A percentile compares a stretch with the other conserved stretches of the same genome.
These are phyloP conservation scores for Danio rerio DNA, from an alignment of 2,113 vertebrate species.

Conservation along the genomic window DNA sequence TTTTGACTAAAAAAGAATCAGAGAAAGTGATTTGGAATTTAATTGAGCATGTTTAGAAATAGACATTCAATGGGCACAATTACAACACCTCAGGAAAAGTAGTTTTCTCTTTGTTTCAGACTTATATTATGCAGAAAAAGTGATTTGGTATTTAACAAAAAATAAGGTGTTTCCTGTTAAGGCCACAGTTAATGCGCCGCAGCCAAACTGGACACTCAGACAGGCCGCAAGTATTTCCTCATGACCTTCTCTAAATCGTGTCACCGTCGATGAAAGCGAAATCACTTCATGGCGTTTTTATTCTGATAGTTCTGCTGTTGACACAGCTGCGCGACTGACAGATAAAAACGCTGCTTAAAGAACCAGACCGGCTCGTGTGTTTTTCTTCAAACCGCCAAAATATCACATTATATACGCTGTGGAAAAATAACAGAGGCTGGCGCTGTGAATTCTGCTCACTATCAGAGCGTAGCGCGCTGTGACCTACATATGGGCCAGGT, in stretches of 20 bases:
- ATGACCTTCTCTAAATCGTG: constrained; percentile 37
- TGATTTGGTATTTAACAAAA: constrained; percentile 37
- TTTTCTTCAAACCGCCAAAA: constrained; percentile 75
- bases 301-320: constrained; percentile 66
- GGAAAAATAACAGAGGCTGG: constrained; percentile 26
- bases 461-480: constrained; percentile 27
- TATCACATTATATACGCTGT: constrained; percentile 70
- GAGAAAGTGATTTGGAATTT: too few relatives aligned
- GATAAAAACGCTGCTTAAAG: constrained; percentile 72
- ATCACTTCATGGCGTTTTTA: constrained; percentile 35
- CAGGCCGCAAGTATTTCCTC: neutral
- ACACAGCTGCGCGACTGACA: constrained; percentile 80
- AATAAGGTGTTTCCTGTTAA: constrained; percentile 5
- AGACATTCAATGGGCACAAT: neutral
- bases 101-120: neutral
- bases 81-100: constrained; percentile 13
- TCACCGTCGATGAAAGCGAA: constrained; percentile 40
- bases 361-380: constrained; percentile 65
- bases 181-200: neutral
- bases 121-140: constrained; percentile 26
- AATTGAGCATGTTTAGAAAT: neutral
- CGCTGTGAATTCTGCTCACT: constrained; percentile 28
- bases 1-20: too few relatives aligned
- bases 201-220: constrained; percentile 40
- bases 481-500: constrained; percentile 43